Base-by-base conservation (phyloP, 2,797 vertebrate species). In the Intellagama lesueurii region DNA sequence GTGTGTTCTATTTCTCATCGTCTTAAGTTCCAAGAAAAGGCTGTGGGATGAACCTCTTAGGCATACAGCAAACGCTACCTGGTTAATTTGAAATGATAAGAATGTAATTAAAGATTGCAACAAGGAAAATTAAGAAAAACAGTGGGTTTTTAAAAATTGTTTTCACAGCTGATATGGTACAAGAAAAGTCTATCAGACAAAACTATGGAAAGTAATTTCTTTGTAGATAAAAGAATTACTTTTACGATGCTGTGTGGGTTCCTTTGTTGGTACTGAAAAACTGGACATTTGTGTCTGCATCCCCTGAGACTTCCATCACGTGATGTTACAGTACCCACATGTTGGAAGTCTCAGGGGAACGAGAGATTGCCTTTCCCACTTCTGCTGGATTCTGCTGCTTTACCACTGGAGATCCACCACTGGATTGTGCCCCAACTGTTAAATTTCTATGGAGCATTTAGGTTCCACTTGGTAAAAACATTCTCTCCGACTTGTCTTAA, bases 41-140 rank as follows among this genome's bases (percentile, higher is more conserved):
- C 22, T 79, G 49, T 28, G 32, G 44, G 24, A 69, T 64, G 5
- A 32, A 40, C n/a, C 47, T 79, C 60, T 79, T 47, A 79, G 64
- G 49, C 9, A 87, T 60, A 79, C 32, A 49, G 35, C 60, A 69
- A 64, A 69, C 22, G 1, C 76, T 69, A 52, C 64, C 6, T 7
- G 17, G 68, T 87, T 86, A 77, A 86, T 86, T 77, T 66, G 72
- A 44, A 86, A 64, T 64, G 84, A 85, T 85, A 85, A 76, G 32
- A 85, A 64, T 76, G 84, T 85, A 76, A 76, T 85, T 77, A 86
- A 78, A 40, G 52, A 44, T 47, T n/a, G 73, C 56, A 78, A 32
- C 35, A 78, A 68, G 75, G 73, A 86, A 78, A 78, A n/a, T 35
- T 68, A 66, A 78, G 70, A 28, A 60, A 85, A 85, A 60, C 35